Evolutionary conservation across 2,797 vertebrate genomes (phyloP).

Genomic region (Catharus ustulatus): DNA sequence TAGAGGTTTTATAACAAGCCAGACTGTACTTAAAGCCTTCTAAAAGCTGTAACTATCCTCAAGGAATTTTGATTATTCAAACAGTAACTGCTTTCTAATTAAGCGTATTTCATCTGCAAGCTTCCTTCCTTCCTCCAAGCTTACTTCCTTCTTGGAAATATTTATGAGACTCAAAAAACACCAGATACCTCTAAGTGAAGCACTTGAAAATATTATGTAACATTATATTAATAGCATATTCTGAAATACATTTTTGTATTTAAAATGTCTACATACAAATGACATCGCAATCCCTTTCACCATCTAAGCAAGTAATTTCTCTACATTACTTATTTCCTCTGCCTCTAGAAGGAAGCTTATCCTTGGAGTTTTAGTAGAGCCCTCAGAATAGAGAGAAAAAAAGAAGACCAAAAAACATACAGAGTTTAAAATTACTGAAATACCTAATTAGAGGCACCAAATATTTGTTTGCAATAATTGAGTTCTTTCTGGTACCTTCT

Average conservation of each 20-base stretch:
- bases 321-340: neutral
- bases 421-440: neutral
- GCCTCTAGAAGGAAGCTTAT: neutral
- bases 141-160: slow-evolving; percentile 1
- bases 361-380: neutral
- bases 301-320: neutral
- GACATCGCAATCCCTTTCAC: neutral
- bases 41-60: neutral
- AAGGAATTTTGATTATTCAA: slow-evolving; percentile 1
- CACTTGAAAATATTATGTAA: neutral
- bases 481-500: neutral
- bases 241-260: neutral
- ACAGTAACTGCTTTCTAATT: slow-evolving; percentile 7
- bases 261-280: neutral
- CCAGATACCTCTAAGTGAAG: neutral
- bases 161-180: neutral
- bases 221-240: neutral
- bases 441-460: neutral
- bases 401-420: neutral
- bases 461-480: neutral
- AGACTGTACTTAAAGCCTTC: neutral
- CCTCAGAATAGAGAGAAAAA: neutral
- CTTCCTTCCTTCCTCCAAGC: neutral
- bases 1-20: neutral
- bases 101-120: neutral